A percentile compares a stretch with the other conserved stretches of the same genome.
phyloP scores from a whole-genome alignment of 2,113 vertebrate genomes.

The Stictonetta naevosa region DNA sequence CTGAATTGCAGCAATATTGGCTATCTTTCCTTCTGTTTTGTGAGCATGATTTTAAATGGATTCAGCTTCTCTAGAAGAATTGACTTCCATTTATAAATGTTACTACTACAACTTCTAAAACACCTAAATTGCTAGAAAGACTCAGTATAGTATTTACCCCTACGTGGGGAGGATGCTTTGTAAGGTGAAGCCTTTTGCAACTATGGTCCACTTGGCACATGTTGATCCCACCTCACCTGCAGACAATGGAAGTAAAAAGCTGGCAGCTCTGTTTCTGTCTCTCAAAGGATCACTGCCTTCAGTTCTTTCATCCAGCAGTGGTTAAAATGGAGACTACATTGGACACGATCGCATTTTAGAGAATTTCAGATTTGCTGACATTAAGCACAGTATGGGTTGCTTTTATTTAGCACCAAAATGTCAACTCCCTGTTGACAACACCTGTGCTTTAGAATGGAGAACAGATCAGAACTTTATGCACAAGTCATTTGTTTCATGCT shows the following conservation, averaged over 20 bases:
- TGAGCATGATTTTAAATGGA: not conserved
- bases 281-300: not conserved
- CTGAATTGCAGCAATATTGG: not conserved
- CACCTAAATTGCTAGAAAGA: not conserved
- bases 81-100: not conserved
- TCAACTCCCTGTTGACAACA: not conserved
- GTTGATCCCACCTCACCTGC: not conserved
- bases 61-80: not conserved
- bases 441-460: not conserved
- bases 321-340: not conserved
- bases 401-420: not conserved
- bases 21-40: not conserved
- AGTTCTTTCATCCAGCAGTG: not conserved
- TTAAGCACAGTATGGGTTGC: not conserved
- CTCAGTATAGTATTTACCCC: not conserved
- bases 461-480: not conserved
- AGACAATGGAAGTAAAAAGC: not conserved
- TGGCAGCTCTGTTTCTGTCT: not conserved
- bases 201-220: not conserved
- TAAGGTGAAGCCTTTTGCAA: not conserved
- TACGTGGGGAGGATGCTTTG: not conserved
- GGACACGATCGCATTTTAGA: not conserved
- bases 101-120: not conserved
- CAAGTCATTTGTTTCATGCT: not conserved
- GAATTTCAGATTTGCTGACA: not conserved